Conservation (phyloP, 2,888 invertebrate species). For the Scrobipalpa costella region DNA sequence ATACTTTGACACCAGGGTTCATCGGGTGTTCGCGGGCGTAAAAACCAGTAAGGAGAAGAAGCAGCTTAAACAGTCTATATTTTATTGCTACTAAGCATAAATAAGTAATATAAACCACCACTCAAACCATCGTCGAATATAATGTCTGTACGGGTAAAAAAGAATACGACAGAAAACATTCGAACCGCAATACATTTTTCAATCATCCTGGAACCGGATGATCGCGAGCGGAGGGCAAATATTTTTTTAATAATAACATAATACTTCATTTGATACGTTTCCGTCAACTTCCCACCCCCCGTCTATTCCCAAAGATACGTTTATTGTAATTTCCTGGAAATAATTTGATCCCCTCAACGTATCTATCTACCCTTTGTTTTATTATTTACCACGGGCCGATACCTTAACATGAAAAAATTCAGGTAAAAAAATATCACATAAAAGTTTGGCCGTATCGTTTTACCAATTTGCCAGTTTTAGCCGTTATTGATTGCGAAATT, state of each 20-base stretch:
- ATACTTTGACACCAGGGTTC: too few relatives aligned
- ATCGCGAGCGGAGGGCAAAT: conserved; percentile 36
- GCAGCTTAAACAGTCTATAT: too few relatives aligned
- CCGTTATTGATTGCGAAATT: conserved; percentile 38
- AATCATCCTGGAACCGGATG: conserved; percentile 42
- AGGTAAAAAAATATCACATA: conserved; percentile 8
- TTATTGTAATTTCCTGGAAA: conserved; percentile 33
- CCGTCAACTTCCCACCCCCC: conserved; percentile 23
- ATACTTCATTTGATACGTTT: conserved; percentile 35
- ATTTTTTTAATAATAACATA: conserved; percentile 38
- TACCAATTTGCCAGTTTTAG: conserved; percentile 24
- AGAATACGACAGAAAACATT: conserved; percentile 38
- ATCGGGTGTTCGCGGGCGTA: too few relatives aligned
- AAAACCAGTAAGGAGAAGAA: too few relatives aligned
- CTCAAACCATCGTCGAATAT: too few relatives aligned
- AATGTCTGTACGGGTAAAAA: conserved; percentile 33
- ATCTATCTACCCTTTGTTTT: too few relatives aligned
- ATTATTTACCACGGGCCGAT: conserved; percentile 5
- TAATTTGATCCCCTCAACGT: conserved; percentile 32
- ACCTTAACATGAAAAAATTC: conserved; percentile 2
- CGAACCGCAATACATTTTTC: conserved; percentile 48
- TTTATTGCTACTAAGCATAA: too few relatives aligned
- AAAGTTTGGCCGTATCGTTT: conserved; percentile 11
- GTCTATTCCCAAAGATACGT: conserved; percentile 11
- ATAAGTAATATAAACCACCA: too few relatives aligned